Percentiles rank a stretch among this genome's conserved stretches.
Conservation (phyloP, 2,888 invertebrate species). For the Eupithecia dodoneata region DNA sequence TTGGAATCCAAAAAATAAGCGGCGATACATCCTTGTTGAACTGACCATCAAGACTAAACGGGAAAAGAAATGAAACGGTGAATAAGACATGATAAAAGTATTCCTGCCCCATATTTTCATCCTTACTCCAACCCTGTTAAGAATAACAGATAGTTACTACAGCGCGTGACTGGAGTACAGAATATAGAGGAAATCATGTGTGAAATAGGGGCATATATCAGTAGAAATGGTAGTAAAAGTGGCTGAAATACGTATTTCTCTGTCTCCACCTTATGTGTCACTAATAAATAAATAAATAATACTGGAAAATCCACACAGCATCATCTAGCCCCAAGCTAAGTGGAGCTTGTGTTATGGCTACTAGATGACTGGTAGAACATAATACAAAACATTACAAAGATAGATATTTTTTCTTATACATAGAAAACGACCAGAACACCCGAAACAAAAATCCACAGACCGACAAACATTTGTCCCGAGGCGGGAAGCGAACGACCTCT, state of each 20-base stretch:
- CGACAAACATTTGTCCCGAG: too few species aligned
- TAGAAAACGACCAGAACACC: too few species aligned
- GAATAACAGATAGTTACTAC: constrained; percentile 22
- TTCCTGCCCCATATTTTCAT: background rate
- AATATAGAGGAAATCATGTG: constrained; percentile 13
- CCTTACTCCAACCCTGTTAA: constrained; percentile 14
- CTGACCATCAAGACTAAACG: background rate
- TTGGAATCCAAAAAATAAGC: background rate
- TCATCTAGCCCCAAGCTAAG: too few species aligned
- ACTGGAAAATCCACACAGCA: too few species aligned
- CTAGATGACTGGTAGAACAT: too few species aligned
- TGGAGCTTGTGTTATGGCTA: too few species aligned
- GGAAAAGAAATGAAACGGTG: background rate
- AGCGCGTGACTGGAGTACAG: constrained; percentile 20
- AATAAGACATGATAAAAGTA: background rate
- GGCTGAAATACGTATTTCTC: background rate
- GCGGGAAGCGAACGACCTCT: too few species aligned
- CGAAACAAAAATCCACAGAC: too few species aligned
- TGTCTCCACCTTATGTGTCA: background rate
- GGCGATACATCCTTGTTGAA: background rate
- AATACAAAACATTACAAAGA: too few species aligned
- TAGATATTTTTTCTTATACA: too few species aligned
- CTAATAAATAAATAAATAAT: background rate
- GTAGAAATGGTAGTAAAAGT: background rate
- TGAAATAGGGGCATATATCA: constrained; percentile 15